Base-by-base conservation (phyloP, 2,888 invertebrate genomes). In the Hypselothyrea guttata region DNA sequence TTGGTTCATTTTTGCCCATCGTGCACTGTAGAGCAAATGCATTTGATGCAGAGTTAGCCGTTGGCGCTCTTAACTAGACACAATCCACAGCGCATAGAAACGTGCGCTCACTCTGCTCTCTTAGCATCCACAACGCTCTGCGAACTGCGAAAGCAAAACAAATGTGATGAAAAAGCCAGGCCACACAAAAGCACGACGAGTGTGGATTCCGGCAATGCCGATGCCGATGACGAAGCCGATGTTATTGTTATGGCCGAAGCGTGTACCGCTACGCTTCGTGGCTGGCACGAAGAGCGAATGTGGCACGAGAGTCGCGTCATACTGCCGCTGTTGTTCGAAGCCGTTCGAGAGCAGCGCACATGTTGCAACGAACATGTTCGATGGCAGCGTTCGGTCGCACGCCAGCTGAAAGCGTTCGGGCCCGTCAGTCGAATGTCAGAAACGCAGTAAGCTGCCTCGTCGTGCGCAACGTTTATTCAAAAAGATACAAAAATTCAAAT, bases 381-480 rank as follows among this genome's bases (percentile, higher is more conserved):
- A 51, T 15, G 35, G 51, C 42, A 33, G 44, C 52, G 22, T 42
- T 54, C 31, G 44, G 63, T 55, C 73, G 47, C 64, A 68, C 73
- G 65, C 59, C 60, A 56, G 77, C 65, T 76, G 53, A 77, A 73
- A 78, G 72, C 71, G 71, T 65, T 71, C 68, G 66, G 56, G 68
- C 69, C 68, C 65, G 56, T 88, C 87, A 89, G 88, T 89, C 86
- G 81, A 87, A 87, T 86, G 85, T 86, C 86, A 89, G 89, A 88
- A 87, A 84, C 87, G 86, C 86, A 88, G 86, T 87, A 78, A 84
- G 81, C 85, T 87, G 87, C 78, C 78, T 88, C 87, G 88, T 87
- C 84, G 88, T 86, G 87, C 88, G 89, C 87, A 87, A 76, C 76
- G 65, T 72, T 56, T 46, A 75, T 84, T 69, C 69, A 68, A 30